Percentiles rank a stretch among this genome's conserved stretches.
Conservation (phyloP, 1,140 invertebrate genomes). For the Sarcophaga bullata region DNA sequence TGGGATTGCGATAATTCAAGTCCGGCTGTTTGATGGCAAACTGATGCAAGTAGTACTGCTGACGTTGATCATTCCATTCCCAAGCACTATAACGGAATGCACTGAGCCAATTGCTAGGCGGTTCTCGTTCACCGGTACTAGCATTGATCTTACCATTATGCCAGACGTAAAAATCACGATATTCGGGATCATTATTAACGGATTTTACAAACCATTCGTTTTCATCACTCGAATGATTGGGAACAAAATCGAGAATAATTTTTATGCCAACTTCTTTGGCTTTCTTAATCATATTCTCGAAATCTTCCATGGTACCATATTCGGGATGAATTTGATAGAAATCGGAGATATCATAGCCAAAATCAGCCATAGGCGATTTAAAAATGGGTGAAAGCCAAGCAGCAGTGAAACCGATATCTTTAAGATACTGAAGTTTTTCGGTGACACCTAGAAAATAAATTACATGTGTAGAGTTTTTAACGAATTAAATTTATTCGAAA, state of each 20-base stretch:
- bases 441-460: conserved; percentile 62
- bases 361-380: conserved; percentile 75
- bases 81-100: conserved; percentile 68
- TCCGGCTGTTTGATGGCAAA: conserved; percentile 69
- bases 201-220: conserved; percentile 79
- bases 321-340: conserved; percentile 76
- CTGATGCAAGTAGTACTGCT: conserved; percentile 71
- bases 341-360: conserved; percentile 77
- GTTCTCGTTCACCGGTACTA: conserved; percentile 42
- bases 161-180: conserved; percentile 80
- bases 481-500: too few relatives aligned
- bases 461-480: too few relatives aligned
- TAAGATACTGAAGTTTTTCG: conserved; percentile 67
- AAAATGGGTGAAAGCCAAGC: conserved; percentile 80
- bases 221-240: conserved; percentile 79
- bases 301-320: conserved; percentile 79
- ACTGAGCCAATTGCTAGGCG: conserved; percentile 70
- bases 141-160: conserved; percentile 64
- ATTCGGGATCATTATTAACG: conserved; percentile 67
- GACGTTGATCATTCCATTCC: conserved; percentile 69
- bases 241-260: conserved; percentile 66
- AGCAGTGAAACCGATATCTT: conserved; percentile 68
- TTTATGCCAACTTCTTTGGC: conserved; percentile 67
- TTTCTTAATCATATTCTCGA: conserved; percentile 72
- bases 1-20: conserved; percentile 74